These are phyloP conservation scores for Tipula confusa DNA, from an alignment of 2,888 invertebrate genomes.

Conservation along the genomic window DNA sequence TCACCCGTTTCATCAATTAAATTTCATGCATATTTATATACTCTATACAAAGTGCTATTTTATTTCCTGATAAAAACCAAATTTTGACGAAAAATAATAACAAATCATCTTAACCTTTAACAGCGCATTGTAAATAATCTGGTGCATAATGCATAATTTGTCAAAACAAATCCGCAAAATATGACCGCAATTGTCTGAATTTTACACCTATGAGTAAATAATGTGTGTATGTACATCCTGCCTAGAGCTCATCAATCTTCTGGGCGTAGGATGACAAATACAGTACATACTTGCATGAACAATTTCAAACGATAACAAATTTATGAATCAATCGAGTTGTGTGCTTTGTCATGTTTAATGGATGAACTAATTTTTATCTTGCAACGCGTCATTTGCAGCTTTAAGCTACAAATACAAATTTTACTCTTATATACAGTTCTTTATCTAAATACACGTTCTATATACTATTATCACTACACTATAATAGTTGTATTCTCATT, in stretches of 20 bases:
- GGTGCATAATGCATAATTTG: background rate
- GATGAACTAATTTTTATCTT: background rate
- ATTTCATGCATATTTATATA: background rate
- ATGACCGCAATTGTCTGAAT: background rate
- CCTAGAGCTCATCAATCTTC: too few relatives aligned
- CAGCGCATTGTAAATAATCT: background rate
- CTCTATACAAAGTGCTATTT: background rate
- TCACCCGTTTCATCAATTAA: background rate
- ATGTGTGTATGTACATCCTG: background rate
- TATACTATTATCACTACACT: background rate
- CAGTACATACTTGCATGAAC: background rate
- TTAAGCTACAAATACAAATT: background rate
- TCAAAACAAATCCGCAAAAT: background rate
- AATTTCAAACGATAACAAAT: background rate
- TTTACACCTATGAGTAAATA: background rate
- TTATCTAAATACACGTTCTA: background rate
- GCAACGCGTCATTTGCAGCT: background rate
- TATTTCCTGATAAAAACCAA: background rate
- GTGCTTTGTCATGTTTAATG: background rate
- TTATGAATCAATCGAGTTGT: background rate
- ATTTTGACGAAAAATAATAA: background rate
- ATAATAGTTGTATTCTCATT: background rate
- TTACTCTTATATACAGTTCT: background rate
- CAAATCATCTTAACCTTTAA: background rate
- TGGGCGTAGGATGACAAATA: too few relatives aligned